Evolutionary conservation across 2,888 invertebrate genomes (phyloP), one percentile per base, ranked within the genome.

Genomic region (Drosophila mulleri): DNA sequence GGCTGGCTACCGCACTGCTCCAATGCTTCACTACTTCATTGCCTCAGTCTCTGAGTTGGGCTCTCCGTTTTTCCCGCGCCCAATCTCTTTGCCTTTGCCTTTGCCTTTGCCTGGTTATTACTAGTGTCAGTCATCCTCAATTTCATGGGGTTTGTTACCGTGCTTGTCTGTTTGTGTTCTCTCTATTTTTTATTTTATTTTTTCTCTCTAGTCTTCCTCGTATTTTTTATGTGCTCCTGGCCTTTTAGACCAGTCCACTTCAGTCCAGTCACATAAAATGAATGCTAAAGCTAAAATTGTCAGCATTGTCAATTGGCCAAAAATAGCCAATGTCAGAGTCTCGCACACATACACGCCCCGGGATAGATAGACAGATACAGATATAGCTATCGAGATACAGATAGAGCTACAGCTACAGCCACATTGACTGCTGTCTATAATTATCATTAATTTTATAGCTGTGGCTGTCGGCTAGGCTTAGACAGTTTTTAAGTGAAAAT

Each of bases 41-140:
- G 37, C 32, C 39, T 41, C 41, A 41, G 41, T 41, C 41, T 41
- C n/a, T 41, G 37, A 37, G 37, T 37, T 14, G 12, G 5, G 14
- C 37, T 39, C 18, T 18, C n/a, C 2, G 0, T 26, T 16, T 26
- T 7, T 26, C 26, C 26, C 1, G 9, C 18, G 16, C 2, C 39
- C 45, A 0, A 23, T 20, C 35, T 0, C 35, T 52, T 1, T 11
- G 12, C 26, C 29, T n/a, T 7, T 42, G 18, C 29, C n/a, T 16
- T 9, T 29, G 48, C 18, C 53, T 39, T 32, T 56, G 59, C 50
- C 67, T 72, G 89, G 83, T 82, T 84, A 86, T 88, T 83, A 80
- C 83, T 81, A 83, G 79, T 83, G 87, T 64, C 89, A 83, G 82
- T 73, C 86, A 75, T 83, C 79, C 83, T 86, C 83, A 83, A 88